phyloP scores from a whole-genome alignment of 2,888 invertebrate genomes.

The Taphrorychus bicolor region DNA sequence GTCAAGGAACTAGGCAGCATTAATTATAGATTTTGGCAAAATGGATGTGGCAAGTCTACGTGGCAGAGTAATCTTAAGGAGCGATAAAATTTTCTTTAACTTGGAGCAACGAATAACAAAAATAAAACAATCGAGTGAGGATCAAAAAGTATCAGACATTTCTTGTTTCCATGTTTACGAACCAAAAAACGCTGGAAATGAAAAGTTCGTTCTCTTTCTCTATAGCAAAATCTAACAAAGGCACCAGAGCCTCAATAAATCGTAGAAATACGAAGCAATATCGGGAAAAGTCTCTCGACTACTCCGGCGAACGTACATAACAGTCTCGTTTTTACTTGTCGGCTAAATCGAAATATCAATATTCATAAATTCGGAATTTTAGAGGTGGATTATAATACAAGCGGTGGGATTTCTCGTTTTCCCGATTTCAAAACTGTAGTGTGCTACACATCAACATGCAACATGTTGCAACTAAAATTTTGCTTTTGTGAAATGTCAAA shows the following conservation, averaged over 20 bases:
- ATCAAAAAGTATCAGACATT: slow-evolving; percentile 12
- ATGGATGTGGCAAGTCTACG: too few relatives aligned
- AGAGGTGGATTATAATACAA: slow-evolving; percentile 21
- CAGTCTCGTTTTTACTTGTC: background rate
- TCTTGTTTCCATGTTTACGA: slow-evolving; percentile 25
- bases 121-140: background rate
- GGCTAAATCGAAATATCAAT: slow-evolving; percentile 30
- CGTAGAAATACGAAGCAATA: slow-evolving; percentile 26
- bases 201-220: slow-evolving; percentile 2
- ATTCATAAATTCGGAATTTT: slow-evolving; percentile 30
- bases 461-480: too few relatives aligned
- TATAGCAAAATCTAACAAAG: slow-evolving; percentile 5
- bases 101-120: too few relatives aligned
- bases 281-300: slow-evolving; percentile 9
- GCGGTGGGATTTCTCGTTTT: too few relatives aligned
- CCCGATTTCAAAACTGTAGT: too few relatives aligned
- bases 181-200: slow-evolving; percentile 20
- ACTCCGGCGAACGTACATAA: slow-evolving; percentile 4
- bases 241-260: slow-evolving; percentile 21
- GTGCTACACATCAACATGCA: too few relatives aligned
- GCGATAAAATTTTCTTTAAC: too few relatives aligned
- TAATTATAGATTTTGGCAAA: background rate
- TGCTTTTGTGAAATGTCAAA: too few relatives aligned
- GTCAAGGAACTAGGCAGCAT: background rate
- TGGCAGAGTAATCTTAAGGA: too few relatives aligned